phyloP scores from a whole-genome alignment of 2,797 vertebrate genomes.

The Linurgus olivaceus region DNA sequence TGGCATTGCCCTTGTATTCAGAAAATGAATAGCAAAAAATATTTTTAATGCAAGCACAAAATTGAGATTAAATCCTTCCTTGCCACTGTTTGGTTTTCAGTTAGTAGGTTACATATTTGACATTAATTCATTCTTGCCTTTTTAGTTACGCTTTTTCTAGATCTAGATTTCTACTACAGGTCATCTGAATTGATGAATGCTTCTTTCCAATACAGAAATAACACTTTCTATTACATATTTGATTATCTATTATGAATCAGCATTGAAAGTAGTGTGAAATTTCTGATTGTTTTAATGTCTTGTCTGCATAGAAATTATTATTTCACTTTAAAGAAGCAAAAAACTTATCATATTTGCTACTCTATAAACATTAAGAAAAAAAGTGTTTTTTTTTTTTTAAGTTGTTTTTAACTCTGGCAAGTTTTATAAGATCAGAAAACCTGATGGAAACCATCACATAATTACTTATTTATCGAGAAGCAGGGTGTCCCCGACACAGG shows the following conservation, averaged over 20 bases:
- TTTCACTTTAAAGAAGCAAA: not conserved
- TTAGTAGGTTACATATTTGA: not conserved
- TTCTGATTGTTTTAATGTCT: not conserved
- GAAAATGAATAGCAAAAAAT: not conserved
- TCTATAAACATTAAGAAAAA: not conserved
- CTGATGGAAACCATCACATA: not conserved
- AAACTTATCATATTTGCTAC: not conserved
- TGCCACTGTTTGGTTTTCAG: not conserved
- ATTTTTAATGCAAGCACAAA: not conserved
- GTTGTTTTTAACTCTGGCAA: not conserved
- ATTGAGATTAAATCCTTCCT: not conserved
- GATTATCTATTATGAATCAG: not conserved
- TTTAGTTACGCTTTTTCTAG: not conserved
- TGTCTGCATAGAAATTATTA: not conserved
- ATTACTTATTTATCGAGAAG: not conserved
- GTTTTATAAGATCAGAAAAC: not conserved
- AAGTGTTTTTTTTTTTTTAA: fast-evolving
- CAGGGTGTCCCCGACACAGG: not conserved
- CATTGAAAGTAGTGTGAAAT: not conserved
- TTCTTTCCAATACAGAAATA: not conserved
- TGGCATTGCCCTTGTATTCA: not conserved
- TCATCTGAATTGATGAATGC: not conserved
- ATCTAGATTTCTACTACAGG: not conserved
- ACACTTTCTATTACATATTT: not conserved
- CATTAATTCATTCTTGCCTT: not conserved